Percentiles rank a stretch among this genome's conserved stretches.
Evolutionary conservation across 2,888 invertebrate genomes (phyloP).

Genomic region (Oligia strigilis): DNA sequence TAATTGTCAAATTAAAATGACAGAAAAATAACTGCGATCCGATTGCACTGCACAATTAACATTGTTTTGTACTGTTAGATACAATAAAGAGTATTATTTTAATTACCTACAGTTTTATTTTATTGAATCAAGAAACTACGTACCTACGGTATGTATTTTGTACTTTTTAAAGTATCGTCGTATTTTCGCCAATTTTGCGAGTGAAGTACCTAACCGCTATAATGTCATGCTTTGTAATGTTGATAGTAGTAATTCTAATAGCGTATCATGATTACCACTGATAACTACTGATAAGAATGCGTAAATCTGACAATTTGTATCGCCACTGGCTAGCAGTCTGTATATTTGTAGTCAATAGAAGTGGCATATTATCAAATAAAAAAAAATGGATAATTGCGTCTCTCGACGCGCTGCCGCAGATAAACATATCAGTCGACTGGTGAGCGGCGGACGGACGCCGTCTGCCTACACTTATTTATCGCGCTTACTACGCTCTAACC

Average conservation of each 20-base stretch:
- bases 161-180: background rate
- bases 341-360: slow-evolving; percentile 32
- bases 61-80: too few species aligned
- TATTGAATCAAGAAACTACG: too few species aligned
- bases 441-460: slow-evolving; percentile 54
- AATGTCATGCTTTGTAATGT: background rate
- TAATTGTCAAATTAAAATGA: slow-evolving; percentile 14
- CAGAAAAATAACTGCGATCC: background rate
- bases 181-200: background rate
- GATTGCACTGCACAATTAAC: background rate
- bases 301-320: slow-evolving; percentile 21
- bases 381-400: slow-evolving; percentile 59
- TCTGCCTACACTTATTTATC: slow-evolving; percentile 12
- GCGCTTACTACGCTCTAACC: slow-evolving; percentile 10
- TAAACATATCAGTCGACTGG: slow-evolving; percentile 59
- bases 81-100: too few species aligned
- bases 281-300: slow-evolving; percentile 21
- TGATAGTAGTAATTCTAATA: background rate
- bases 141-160: slow-evolving; percentile 15
- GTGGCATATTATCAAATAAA: slow-evolving; percentile 52
- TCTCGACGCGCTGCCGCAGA: slow-evolving; percentile 42
- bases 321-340: slow-evolving; percentile 15
- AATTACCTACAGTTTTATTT: too few species aligned
- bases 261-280: background rate
- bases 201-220: background rate